Base-by-base conservation (phyloP, 2,113 vertebrate genomes). In the Todiramphus saurophagus region DNA sequence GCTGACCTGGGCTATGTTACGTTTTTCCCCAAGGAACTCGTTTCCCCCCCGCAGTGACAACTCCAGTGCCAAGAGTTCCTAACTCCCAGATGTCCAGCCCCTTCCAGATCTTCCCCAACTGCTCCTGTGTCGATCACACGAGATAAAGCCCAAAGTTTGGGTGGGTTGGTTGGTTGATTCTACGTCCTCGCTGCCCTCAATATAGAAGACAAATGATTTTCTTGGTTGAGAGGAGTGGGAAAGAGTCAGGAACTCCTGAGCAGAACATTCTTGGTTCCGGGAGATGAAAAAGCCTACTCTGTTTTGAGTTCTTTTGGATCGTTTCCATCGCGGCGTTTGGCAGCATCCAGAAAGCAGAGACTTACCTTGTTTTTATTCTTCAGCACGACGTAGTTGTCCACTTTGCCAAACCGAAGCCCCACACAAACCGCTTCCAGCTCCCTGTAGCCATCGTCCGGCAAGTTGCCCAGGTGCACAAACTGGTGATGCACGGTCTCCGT, bases 351-450 rank as follows among this genome's bases (percentile, higher is more conserved):
- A 24, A 24, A 16, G 12, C 3, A 11, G 14, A 19, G 0, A 19
- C 5, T 94, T 79, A 98, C 98, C 98, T 98, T 98, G 74, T 97
- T 98, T 75, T 95, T 98, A 69, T 98, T 98, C 79, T 91, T 98
- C 48, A 98, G 87, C 18, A 98, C 96, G 33, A 98, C 74, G 5
- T 98, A 98, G 43, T 98, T 96, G 74, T 98, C 94, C 10, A 98
- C 98, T 59, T 96, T 97, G 19, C 98, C 98, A 87, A 98, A 98
- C 3, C 98, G 98, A 53, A 98, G 97, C 6, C 98, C 98, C 55
- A 98, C 85, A 53, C 98, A 98, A 31, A 98, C 96, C 9, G 97
- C 97, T 72, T 98, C 98, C 7, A 98, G 96, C 3, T 98, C 97
- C 4, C 96, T 88, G 94, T 98, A 98, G 5, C 98, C 98, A 11